Evolutionary conservation across 1,140 invertebrate genomes (phyloP).

Genomic region (Aphidius ervi): DNA sequence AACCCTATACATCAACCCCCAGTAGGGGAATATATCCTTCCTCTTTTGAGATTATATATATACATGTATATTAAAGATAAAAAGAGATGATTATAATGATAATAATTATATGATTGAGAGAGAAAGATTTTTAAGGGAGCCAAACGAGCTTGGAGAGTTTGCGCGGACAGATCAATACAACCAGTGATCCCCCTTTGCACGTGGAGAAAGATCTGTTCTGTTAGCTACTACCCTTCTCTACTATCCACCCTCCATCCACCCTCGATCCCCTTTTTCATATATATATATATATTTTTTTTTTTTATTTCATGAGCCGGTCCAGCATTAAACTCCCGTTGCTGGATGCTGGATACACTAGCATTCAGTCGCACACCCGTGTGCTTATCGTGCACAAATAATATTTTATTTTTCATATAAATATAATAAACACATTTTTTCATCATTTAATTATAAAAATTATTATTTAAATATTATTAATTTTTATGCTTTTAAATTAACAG

Average conservation of each 20-base stretch:
- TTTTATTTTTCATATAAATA: constrained; percentile 3
- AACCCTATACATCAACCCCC: too few species aligned
- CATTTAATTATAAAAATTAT: too few species aligned
- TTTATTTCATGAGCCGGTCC: constrained; percentile 7
- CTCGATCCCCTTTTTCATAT: constrained; percentile 11
- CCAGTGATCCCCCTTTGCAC: constrained; percentile 33
- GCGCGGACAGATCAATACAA: constrained; percentile 51
- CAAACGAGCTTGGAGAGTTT: constrained; percentile 45
- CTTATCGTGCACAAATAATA: constrained; percentile 3
- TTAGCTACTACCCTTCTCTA: constrained; percentile 9
- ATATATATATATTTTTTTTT: too few species aligned
- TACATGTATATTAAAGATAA: too few species aligned
- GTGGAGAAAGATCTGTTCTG: constrained; percentile 28
- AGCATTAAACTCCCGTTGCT: constrained; percentile 12
- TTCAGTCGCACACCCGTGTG: constrained; percentile 22
- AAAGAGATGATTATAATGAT: too few species aligned
- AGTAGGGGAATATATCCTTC: too few species aligned
- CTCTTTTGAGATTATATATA: too few species aligned
- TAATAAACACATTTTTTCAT: too few species aligned
- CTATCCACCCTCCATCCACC: constrained; percentile 24
- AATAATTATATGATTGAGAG: constrained; percentile 1
- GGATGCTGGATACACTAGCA: constrained; percentile 23
- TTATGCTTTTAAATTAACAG: too few species aligned
- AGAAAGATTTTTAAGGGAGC: constrained; percentile 26
- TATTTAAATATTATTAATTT: too few species aligned